Evolutionary conservation across 1,140 invertebrate genomes (phyloP).

Genomic region (Zaprionus ornatus): DNA sequence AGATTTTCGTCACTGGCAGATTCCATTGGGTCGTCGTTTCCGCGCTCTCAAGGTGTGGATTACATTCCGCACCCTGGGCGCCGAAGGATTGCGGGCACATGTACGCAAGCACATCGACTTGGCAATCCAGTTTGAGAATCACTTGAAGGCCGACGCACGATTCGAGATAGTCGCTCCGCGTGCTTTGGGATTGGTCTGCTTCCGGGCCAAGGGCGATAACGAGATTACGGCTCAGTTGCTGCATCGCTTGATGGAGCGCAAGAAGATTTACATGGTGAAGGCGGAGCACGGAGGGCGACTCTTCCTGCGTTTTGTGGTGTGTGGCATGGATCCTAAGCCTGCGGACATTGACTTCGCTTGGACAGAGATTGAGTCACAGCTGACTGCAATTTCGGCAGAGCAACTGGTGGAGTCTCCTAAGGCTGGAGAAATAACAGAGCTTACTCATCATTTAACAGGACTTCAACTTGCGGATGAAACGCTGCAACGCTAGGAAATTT

Average conservation of each 20-base stretch:
- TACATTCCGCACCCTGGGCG: conserved; percentile 92
- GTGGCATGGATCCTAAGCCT: conserved; percentile 88
- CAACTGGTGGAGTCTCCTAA: conserved; percentile 44
- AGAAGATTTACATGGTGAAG: conserved; percentile 93
- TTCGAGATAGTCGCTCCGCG: conserved; percentile 91
- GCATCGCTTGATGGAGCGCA: conserved; percentile 90
- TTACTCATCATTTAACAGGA: conserved; percentile 60
- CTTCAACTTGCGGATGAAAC: conserved; percentile 53
- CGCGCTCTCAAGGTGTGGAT: conserved; percentile 98
- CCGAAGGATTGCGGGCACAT: conserved; percentile 90
- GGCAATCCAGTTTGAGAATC: conserved; percentile 90
- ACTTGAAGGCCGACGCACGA: conserved; percentile 88
- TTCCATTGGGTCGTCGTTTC: conserved; percentile 95
- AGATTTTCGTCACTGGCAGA: conserved; percentile 98
- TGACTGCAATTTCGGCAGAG: conserved; percentile 69
- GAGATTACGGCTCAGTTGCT: conserved; percentile 89
- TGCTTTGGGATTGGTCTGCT: conserved; percentile 94
- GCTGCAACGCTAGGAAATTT: conserved; percentile 42
- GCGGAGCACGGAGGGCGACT: conserved; percentile 88
- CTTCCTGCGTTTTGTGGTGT: conserved; percentile 93
- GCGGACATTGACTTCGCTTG: conserved; percentile 92
- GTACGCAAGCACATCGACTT: conserved; percentile 91
- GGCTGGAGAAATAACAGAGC: conserved; percentile 50
- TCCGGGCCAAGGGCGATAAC: conserved; percentile 92
- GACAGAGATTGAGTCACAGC: conserved; percentile 89